Evolutionary conservation across 2,113 vertebrate genomes (phyloP).

Genomic region (Polypterus senegalus): DNA sequence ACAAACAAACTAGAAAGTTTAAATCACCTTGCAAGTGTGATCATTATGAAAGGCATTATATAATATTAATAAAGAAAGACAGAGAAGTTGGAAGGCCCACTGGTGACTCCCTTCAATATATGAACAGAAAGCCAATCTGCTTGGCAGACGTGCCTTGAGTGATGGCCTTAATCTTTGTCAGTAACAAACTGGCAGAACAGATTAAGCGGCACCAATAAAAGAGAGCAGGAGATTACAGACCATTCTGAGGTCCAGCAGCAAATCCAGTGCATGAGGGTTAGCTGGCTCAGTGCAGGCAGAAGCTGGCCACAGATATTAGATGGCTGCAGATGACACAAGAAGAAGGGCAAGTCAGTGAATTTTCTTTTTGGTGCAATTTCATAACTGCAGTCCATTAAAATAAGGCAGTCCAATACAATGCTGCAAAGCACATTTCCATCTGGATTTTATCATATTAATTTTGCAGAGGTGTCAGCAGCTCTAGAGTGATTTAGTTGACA

Average conservation of each 20-base stretch:
- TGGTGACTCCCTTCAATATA: not conserved
- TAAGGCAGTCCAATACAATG: too few species aligned
- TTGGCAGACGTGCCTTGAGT: slow-evolving; percentile 21
- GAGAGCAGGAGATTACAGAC: slow-evolving; percentile 8
- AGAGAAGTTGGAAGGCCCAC: slow-evolving; percentile 9
- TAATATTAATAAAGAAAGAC: not conserved
- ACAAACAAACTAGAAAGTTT: too few species aligned
- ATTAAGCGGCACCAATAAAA: slow-evolving; percentile 20
- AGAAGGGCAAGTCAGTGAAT: slow-evolving; percentile 34
- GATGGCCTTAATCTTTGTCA: slow-evolving; percentile 26
- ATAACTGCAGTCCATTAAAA: too few species aligned
- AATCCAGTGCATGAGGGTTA: slow-evolving; percentile 11
- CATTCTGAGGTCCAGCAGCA: slow-evolving; percentile 12
- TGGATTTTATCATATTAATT: too few species aligned
- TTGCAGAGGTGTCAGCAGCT: too few species aligned
- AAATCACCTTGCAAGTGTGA: too few species aligned
- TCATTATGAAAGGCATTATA: too few species aligned
- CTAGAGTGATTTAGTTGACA: too few species aligned
- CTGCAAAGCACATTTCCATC: too few species aligned
- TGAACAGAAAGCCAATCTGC: slow-evolving; percentile 15
- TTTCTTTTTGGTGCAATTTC: too few species aligned
- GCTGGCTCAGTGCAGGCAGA: slow-evolving; percentile 6
- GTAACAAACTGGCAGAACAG: slow-evolving; percentile 24
- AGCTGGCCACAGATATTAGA: slow-evolving; percentile 17
- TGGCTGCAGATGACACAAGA: not conserved